phyloP scores from a whole-genome alignment of 2,113 vertebrate species.

The Piprites chloris region DNA sequence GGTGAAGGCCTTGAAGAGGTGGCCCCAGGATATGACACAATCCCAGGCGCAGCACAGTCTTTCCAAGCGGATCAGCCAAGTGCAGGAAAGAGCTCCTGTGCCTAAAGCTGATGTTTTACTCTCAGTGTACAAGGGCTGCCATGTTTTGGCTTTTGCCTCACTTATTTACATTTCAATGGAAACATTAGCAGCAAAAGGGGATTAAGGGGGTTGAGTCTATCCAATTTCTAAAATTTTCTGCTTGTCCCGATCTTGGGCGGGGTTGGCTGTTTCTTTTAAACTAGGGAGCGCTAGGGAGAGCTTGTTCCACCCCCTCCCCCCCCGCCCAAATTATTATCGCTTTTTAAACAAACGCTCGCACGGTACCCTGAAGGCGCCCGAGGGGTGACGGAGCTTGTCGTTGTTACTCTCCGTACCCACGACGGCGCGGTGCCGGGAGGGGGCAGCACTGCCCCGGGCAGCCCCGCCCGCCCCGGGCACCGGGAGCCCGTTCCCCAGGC shows the following conservation, averaged over 20 bases:
- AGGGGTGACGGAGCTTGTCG: not conserved
- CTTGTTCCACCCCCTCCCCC: too few species aligned
- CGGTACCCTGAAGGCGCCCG: accelerated
- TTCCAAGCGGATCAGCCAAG: not conserved
- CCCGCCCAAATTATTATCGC: accelerated
- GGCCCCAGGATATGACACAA: accelerated
- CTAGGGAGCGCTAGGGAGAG: too few species aligned
- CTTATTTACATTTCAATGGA: accelerated
- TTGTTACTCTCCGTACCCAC: too few species aligned
- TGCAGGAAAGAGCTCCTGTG: not conserved
- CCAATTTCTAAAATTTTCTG: not conserved
- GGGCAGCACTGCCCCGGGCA: not conserved
- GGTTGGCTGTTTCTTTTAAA: not conserved
- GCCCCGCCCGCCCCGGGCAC: not conserved
- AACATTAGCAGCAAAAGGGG: not conserved
- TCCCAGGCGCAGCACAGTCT: not conserved
- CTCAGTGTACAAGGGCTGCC: too few species aligned
- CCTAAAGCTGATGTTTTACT: not conserved
- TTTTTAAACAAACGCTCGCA: accelerated
- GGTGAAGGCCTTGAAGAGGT: not conserved
- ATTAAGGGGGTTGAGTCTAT: accelerated
- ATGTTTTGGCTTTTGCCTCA: not conserved
- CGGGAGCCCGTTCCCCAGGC: not conserved
- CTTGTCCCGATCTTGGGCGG: not conserved
- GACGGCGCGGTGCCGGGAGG: not conserved